A percentile compares a stretch with the other conserved stretches of the same genome.
phyloP scores from a whole-genome alignment of 2,797 vertebrate genomes.

The Arctocebus calabarensis region DNA sequence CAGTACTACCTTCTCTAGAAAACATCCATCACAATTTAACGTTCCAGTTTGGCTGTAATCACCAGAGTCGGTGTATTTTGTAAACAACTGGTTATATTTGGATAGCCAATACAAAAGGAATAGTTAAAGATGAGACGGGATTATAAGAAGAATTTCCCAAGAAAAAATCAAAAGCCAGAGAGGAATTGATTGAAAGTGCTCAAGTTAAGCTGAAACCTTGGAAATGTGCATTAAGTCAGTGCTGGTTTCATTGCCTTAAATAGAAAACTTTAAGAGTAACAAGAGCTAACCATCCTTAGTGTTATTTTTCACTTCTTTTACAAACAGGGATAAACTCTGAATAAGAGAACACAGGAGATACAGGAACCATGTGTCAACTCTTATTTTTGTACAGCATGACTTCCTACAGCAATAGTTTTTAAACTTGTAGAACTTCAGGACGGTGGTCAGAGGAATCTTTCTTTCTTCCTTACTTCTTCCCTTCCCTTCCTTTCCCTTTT shows the following conservation, averaged over 20 bases:
- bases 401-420: background rate
- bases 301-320: background rate
- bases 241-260: background rate
- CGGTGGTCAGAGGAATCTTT: background rate
- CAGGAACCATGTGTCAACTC: fast-evolving
- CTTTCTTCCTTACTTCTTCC: background rate
- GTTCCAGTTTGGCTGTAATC: background rate
- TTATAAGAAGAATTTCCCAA: slow-evolving; percentile 49
- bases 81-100: slow-evolving; percentile 18
- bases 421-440: background rate
- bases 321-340: background rate
- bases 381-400: background rate
- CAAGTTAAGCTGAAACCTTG: background rate
- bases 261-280: background rate
- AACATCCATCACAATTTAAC: background rate
- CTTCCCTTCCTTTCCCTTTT: background rate
- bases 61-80: background rate
- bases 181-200: background rate
- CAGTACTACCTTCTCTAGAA: background rate
- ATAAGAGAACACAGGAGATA: background rate
- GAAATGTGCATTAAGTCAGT: background rate
- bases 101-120: background rate
- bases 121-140: slow-evolving; percentile 25
- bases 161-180: slow-evolving; percentile 71
- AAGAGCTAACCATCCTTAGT: background rate